Evolutionary conservation across 1,140 invertebrate genomes (phyloP), one percentile per base, ranked within the genome.

Genomic region (Pseudachorutes palmiensis): DNA sequence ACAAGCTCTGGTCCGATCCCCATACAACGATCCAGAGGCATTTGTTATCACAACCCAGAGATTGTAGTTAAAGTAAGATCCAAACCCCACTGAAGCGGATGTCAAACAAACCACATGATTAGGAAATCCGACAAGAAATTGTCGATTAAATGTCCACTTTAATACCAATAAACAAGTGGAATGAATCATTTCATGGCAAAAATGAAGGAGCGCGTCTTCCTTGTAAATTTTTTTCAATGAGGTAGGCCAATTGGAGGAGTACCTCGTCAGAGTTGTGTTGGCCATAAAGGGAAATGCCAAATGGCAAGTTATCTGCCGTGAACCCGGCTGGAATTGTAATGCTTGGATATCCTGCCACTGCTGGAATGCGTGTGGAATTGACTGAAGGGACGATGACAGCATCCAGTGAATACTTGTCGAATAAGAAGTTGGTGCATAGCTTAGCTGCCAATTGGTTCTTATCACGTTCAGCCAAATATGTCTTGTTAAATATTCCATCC

Each of bases 401-500:
- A 28, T 63, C 61, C 22, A 63, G 26, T 41, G 26, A 28, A 28
- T 63, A 63, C 16, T 32, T 41, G 28, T 28, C 41, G 12, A 63
- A 45, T 22, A 63, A 3, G 29, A 5, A 36, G 2, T 59, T 26
- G 2, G 33, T 2, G 19, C 29, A 66, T 2, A 33, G 0, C 36
- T 45, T 63, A 1, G 65, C 60, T 28, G 49, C 64, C 9, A 2
- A 1, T 45, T 61, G 22, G 60, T 67, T 70, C n/a, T 28, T 58
- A 1, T 64, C 49, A 28, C 65, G 31, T 2, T 57, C 32, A 1
- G 60, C 32, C 14, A 66, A n/a, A 31, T 70, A 70, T 9, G 60
- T 67, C 12, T 22, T n/a, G 24, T 67, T 64, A 3, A 49, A 2
- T 12, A 67, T 22, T 59, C 69, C 69, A 36, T 66, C 61, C 19